phyloP scores from a whole-genome alignment of 2,113 vertebrate species.

The Vireo altiloquus region DNA sequence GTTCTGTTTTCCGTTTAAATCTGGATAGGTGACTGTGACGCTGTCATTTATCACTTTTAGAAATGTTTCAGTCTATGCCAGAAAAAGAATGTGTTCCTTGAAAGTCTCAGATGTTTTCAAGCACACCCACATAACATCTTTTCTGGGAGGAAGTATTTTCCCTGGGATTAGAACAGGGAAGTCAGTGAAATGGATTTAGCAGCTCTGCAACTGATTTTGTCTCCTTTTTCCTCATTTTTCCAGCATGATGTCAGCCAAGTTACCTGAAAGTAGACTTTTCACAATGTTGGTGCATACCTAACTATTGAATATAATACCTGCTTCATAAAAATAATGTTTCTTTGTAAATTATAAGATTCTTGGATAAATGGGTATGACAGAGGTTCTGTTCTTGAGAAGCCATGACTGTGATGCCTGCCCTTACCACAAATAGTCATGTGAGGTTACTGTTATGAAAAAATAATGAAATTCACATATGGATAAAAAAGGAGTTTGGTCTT shows the following conservation, averaged over 20 bases:
- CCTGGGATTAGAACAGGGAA: background rate
- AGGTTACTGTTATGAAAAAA: background rate
- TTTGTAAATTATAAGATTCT: background rate
- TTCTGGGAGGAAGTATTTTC: conserved; percentile 52
- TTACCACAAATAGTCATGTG: background rate
- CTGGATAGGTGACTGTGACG: conserved; percentile 15
- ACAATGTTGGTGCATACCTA: background rate
- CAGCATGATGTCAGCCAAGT: background rate
- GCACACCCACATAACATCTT: conserved; percentile 52
- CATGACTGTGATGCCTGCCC: background rate
- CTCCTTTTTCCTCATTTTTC: background rate
- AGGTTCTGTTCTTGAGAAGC: background rate
- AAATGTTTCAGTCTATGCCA: background rate
- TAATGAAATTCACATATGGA: background rate
- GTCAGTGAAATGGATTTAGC: background rate
- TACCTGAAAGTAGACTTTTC: background rate
- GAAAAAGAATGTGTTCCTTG: conserved; percentile 38
- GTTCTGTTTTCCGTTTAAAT: conserved; percentile 27
- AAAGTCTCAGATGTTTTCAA: conserved; percentile 55
- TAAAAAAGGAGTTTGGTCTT: background rate
- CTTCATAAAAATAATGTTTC: background rate
- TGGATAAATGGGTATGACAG: background rate
- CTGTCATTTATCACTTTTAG: conserved; percentile 26
- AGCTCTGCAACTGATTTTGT: background rate
- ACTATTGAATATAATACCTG: background rate